These are phyloP conservation scores for Gymnobelideus leadbeateri DNA, from an alignment of 2,113 vertebrate genomes.

Conservation along the genomic window DNA sequence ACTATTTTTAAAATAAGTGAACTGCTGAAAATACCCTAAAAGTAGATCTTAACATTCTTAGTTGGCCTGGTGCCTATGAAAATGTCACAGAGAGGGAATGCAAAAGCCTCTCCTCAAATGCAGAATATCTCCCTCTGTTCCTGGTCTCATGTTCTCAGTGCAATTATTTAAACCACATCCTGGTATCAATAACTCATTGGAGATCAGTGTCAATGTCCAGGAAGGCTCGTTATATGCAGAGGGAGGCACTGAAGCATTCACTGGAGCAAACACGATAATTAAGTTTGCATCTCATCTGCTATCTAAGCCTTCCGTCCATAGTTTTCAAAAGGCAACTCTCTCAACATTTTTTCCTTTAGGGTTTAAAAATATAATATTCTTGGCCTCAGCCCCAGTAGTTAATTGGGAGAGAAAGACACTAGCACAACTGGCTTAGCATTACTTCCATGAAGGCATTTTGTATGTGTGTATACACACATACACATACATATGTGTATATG, in stretches of 20 bases:
- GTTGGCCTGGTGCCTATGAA: background rate
- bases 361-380: background rate
- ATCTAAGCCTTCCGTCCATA: rapidly evolving
- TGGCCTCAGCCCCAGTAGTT: slow-evolving; percentile 4
- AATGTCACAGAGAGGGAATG: rapidly evolving
- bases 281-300: too few relatives aligned
- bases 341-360: slow-evolving; percentile 1
- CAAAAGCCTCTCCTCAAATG: background rate
- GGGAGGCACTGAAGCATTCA: rapidly evolving
- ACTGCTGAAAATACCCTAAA: background rate
- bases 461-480: background rate
- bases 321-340: background rate
- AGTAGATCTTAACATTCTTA: background rate
- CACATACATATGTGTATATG: rapidly evolving
- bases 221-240: background rate
- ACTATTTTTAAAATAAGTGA: background rate
- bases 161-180: background rate
- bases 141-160: background rate
- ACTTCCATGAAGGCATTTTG: background rate
- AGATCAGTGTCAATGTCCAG: background rate
- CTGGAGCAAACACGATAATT: background rate
- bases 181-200: background rate
- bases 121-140: background rate
- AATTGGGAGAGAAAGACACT: background rate
- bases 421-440: background rate